Evolutionary conservation across 2,888 invertebrate species (phyloP), one percentile per base, ranked within the genome.

Genomic region (Erebia epiphron): DNA sequence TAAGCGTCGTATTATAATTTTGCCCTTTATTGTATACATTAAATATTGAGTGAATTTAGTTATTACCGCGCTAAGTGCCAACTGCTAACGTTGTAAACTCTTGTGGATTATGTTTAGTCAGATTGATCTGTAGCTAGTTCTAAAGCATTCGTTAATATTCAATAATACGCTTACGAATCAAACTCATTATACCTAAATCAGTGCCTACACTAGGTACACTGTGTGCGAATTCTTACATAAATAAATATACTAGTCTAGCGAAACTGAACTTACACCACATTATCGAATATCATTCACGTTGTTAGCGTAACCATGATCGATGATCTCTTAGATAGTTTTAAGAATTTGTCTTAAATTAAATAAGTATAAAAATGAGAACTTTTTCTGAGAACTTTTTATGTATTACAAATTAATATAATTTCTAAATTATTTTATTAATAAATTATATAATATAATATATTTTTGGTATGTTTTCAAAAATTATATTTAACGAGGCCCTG

Each of bases 281-380:
- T n/a, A n/a, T 9, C 9, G 54, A 52, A 18, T 18, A 54, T 54
- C 54, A 9, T 52, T 52, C 16, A 52, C 35, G 60, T 43, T 5
- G 18, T 18, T 16, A n/a, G n/a, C 35, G 26, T 26, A 26, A 2
- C 26, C 4, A 26, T 26, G 26, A 26, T 26, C 3, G 14, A 26
- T 41, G 41, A 61, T 61, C 61, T 61, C 43, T 10, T 61, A 11
- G 43, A 61, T 61, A 61, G 16, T 18, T 43, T 43, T 9, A 7
- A 46, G 13, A 18, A 43, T 43, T 43, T 60, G 43, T 16, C 43
- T 61, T 11, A 41, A 35, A 60, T 41, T 35, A 52, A 58, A 60
- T n/a, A n/a, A n/a, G n/a, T 58, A 35, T 35, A 16, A 9, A 8
- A 54, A 60, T 41, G 16, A 43, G 16, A 43, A n/a, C 14, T n/a